Evolutionary conservation across 2,888 invertebrate species (phyloP).

Genomic region (Drosophila mulleri): DNA sequence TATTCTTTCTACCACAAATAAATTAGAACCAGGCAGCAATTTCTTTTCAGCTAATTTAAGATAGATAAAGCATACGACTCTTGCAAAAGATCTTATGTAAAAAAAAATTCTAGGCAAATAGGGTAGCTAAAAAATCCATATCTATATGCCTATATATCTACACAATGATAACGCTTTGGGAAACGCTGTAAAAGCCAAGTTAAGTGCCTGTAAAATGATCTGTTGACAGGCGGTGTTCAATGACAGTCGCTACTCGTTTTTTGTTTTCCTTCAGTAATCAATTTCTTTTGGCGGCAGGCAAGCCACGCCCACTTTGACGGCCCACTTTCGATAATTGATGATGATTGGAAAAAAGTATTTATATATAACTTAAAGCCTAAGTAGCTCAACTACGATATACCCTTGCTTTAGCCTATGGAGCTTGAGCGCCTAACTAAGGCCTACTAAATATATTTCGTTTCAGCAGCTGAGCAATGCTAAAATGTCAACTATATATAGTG

Average conservation of each 20-base stretch:
- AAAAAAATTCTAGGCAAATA: neutral
- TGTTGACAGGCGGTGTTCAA: constrained; percentile 1
- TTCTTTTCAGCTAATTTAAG: no score
- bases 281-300: neutral
- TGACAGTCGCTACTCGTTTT: constrained; percentile 1
- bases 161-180: neutral
- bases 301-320: neutral
- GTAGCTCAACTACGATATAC: neutral
- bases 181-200: neutral
- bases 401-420: no score
- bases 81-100: neutral
- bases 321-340: neutral
- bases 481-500: no score
- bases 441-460: no score
- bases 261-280: neutral
- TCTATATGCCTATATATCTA: neutral
- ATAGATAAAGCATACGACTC: no score
- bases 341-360: constrained; percentile 1
- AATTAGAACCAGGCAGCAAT: neutral
- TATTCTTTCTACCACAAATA: neutral
- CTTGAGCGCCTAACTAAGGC: no score
- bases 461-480: no score
- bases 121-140: neutral
- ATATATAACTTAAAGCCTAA: neutral
- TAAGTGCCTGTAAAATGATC: constrained; percentile 6